Base-by-base conservation (phyloP, 1,140 invertebrate species). In the Carposina sasakii region DNA sequence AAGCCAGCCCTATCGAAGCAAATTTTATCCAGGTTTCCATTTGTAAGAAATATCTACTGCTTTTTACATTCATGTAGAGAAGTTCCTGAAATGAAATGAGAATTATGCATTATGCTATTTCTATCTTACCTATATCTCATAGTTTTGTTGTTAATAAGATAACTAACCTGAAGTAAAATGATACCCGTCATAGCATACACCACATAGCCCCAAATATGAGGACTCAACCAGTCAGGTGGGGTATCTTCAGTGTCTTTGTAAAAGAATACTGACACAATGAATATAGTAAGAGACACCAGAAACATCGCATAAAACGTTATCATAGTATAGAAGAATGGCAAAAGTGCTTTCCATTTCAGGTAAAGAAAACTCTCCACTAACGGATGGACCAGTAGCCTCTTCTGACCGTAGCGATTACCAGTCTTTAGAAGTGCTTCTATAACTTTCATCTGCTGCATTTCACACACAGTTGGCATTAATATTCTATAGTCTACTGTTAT, bases 331-430 rank as follows among this genome's bases (percentile, higher is more conserved):
- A 88, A 88, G 30, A 85, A 85, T 41, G 76, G 76, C 16, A 84
- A 58, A 8, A 87, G 54, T 21, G 78, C 81, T 39, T 79, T 85
- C 88, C 88, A 89, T 65, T 89, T 88, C n/a, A 89, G 64, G 48
- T 72, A 83, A 0, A 89, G 63, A 57, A 87, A 88, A 48, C 85
- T 85, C 63, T 89, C 86, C 2, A 88, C 71, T 15, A 87, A 69
- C 1, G 88, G 88, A 66, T 89, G 87, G 0, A 87, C 76, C 10
- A 86, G 69, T 12, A 89, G 61, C 46, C 77, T 78, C 30, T 81
- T 76, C 42, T 88, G 79, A 2, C 76, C 65, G 21, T 76, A 71
- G 54, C 82, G 71, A 20, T 85, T 87, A 2, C 84, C 84, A 28
- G 81, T 83, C 51, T 86, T 76, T 2, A 88, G 52, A 2, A 89